Percentiles rank a stretch among this genome's conserved stretches.
Conservation (phyloP, 2,888 invertebrate genomes). For the Ectobius pallidus region DNA sequence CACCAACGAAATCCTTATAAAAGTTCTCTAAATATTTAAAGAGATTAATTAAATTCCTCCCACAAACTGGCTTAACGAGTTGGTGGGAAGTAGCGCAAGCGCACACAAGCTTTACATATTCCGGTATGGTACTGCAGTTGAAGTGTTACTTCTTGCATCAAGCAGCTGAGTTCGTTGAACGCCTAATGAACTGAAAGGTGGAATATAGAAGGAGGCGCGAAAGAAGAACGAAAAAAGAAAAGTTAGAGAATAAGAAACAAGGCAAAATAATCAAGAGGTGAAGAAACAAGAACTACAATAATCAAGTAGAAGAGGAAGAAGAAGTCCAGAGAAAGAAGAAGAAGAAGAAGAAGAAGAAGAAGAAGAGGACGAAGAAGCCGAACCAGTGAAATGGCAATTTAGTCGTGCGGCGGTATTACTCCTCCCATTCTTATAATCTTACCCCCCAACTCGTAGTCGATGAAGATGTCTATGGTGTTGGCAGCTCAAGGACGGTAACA, state of each 20-base stretch:
- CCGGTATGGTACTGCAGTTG: background rate
- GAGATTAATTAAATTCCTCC: background rate
- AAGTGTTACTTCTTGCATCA: constrained; percentile 1
- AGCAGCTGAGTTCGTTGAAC: constrained; percentile 20
- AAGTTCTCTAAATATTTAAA: no score
- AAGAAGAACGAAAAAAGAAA: no score
- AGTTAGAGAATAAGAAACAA: no score
- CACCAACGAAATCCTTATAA: no score
- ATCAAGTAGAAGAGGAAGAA: no score
- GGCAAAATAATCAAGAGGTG: no score
- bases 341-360: no score
- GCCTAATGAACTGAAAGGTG: constrained; percentile 24
- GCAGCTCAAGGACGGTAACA: constrained; percentile 42
- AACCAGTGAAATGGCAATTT: constrained; percentile 9
- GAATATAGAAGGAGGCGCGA: no score
- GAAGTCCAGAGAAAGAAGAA: no score
- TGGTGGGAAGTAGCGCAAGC: background rate
- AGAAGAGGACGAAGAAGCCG: no score
- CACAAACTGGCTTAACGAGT: background rate
- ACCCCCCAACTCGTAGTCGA: constrained; percentile 23
- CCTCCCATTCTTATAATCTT: background rate
- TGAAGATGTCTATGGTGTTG: constrained; percentile 42
- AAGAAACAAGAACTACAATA: no score
- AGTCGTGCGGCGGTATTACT: background rate
- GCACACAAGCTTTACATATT: no score